Conservation (phyloP, 35 echinoderm and acorn worm species). For the Diadema setosum region DNA sequence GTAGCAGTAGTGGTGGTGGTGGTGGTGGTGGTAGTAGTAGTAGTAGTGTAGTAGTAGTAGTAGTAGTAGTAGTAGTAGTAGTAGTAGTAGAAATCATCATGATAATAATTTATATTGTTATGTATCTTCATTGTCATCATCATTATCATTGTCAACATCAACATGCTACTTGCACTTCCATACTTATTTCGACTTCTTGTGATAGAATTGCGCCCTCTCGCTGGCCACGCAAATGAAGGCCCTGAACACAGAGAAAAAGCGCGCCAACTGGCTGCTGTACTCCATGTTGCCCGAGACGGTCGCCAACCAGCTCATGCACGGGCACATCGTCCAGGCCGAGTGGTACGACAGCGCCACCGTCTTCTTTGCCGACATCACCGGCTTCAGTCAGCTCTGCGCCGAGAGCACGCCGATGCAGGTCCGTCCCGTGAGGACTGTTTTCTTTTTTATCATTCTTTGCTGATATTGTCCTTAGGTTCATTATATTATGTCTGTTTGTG, state of each 20-base stretch:
- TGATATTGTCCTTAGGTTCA: no score
- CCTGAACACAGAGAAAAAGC: slow-evolving; percentile 54
- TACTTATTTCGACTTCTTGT: no score
- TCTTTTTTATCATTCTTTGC: no score
- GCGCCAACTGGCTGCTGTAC: slow-evolving; percentile 50
- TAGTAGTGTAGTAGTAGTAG: no score
- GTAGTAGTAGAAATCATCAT: no score
- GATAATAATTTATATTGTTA: background rate
- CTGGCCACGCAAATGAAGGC: slow-evolving; percentile 62
- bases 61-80: no score
- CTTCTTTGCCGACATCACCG: slow-evolving; percentile 48
- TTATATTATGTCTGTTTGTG: no score
- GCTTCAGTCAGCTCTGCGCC: slow-evolving; percentile 47
- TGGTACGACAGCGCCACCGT: slow-evolving; percentile 53
- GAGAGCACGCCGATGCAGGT: slow-evolving; percentile 60
- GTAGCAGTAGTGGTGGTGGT: no score
- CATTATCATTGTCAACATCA: background rate
- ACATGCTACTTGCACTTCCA: no score
- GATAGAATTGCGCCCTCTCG: slow-evolving; percentile 58
- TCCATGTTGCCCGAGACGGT: slow-evolving; percentile 65
- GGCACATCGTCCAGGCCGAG: slow-evolving; percentile 47
- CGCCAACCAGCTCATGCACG: slow-evolving; percentile 50
- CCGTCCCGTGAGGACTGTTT: no score
- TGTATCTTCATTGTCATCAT: background rate
- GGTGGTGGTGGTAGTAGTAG: no score